Conservation (phyloP, 2,113 vertebrate genomes). For the Mesoclemmys tuberculata region DNA sequence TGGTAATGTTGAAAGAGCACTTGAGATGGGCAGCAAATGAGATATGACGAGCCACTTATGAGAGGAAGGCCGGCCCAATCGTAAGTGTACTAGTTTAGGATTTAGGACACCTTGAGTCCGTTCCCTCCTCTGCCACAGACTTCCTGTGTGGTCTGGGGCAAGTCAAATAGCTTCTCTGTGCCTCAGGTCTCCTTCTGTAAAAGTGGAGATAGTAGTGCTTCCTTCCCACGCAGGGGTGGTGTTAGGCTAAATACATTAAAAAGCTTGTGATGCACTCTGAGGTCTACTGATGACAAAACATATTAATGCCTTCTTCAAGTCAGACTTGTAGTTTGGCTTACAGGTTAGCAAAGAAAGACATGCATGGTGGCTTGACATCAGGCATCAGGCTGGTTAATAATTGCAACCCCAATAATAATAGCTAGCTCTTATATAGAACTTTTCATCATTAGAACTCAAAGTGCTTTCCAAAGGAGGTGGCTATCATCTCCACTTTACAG, state of each 20-base stretch:
- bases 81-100: not conserved
- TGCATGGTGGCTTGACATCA: not conserved
- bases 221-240: not conserved
- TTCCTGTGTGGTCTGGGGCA: not conserved
- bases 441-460: not conserved
- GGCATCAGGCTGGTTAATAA: not conserved
- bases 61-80: not conserved
- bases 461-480: not conserved
- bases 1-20: not conserved
- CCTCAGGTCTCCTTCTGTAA: not conserved
- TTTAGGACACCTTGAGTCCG: not conserved
- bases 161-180: not conserved
- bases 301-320: not conserved
- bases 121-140: not conserved
- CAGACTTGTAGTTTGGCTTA: not conserved
- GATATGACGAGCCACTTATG: not conserved
- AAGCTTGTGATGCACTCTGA: not conserved
- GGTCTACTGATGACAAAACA: not conserved
- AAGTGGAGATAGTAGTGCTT: not conserved
- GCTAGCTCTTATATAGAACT: not conserved
- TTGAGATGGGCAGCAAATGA: not conserved
- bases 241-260: not conserved
- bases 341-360: not conserved
- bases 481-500: not conserved
- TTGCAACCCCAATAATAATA: not conserved